These are phyloP conservation scores for Chitala chitala DNA, from an alignment of 2,113 vertebrate species.

Conservation along the genomic window DNA sequence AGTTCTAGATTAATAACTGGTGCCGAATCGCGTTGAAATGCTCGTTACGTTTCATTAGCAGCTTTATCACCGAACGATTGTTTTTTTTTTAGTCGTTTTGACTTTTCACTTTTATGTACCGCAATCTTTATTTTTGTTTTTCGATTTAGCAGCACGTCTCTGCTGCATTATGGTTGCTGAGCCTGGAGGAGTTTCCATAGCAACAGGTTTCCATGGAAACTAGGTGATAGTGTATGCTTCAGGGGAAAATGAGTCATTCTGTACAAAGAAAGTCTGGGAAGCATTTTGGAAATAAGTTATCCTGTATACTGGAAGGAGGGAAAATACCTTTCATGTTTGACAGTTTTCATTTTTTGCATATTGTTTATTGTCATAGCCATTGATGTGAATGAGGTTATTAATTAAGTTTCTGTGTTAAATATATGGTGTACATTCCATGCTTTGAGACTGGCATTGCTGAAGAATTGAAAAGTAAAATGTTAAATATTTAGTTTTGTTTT, in stretches of 20 bases:
- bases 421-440: no score
- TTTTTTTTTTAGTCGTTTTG: background rate
- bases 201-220: slow-evolving; percentile 71
- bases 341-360: background rate
- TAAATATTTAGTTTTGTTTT: no score
- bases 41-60: no score
- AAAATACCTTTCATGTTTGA: slow-evolving; percentile 19
- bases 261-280: slow-evolving; percentile 26
- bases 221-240: slow-evolving; percentile 60
- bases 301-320: slow-evolving; percentile 9
- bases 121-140: slow-evolving; percentile 32
- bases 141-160: slow-evolving; percentile 38
- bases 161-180: slow-evolving; percentile 41
- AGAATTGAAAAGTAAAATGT: no score
- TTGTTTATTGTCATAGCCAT: no score
- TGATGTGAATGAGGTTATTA: background rate
- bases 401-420: no score
- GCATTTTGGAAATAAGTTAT: background rate
- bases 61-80: no score
- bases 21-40: background rate
- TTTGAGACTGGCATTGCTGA: no score
- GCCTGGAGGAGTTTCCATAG: slow-evolving; percentile 66
- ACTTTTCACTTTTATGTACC: background rate
- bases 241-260: slow-evolving; percentile 40
- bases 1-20: background rate